Base-by-base conservation (phyloP, 2,888 invertebrate species). In the Caenorhabditis sp. region DNA sequence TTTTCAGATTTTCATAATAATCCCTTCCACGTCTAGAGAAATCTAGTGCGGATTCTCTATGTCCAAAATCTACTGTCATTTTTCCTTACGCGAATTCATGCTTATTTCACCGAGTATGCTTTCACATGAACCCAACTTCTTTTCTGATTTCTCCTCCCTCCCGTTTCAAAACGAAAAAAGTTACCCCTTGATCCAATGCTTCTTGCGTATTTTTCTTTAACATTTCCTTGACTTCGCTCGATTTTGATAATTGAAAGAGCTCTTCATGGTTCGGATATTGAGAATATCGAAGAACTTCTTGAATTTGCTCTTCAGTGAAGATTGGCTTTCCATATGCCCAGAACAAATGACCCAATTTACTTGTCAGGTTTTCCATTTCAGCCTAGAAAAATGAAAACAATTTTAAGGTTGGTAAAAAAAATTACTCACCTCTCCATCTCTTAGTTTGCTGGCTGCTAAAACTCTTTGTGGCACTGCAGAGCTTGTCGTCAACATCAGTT, bases 131-230 rank as follows among this genome's bases (percentile, higher is more conserved):
- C n/a, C n/a, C n/a, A n/a, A n/a, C n/a, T n/a, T n/a, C n/a, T n/a
- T n/a, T n/a, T n/a, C n/a, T n/a, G n/a, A n/a, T n/a, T n/a, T n/a
- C n/a, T n/a, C n/a, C n/a, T n/a, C n/a, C n/a, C n/a, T n/a, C n/a
- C n/a, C n/a, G n/a, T n/a, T n/a, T n/a, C n/a, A n/a, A n/a, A n/a
- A n/a, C n/a, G n/a, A n/a, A n/a, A n/a, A 36, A 23, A 56, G 60
- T 7, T n/a, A 70, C 70, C 21, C 72, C 72, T 20, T 64, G 43
- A 8, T 57, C 67, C 17, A 72, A 50, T 8, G 72, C 72, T 57
- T 72, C 72, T 25, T 72, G 64, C n/a, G 72, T 72, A 36, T 72
- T 72, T 43, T 67, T 58, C 38, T 64, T 49, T 20, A 72, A 49
- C 50, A 72, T 72, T 17, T 60, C 63, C 27, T 61, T 60, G 17